Conservation (phyloP, 37 sponge, comb jelly and placozoan genomes). For the Crambe crambe region DNA sequence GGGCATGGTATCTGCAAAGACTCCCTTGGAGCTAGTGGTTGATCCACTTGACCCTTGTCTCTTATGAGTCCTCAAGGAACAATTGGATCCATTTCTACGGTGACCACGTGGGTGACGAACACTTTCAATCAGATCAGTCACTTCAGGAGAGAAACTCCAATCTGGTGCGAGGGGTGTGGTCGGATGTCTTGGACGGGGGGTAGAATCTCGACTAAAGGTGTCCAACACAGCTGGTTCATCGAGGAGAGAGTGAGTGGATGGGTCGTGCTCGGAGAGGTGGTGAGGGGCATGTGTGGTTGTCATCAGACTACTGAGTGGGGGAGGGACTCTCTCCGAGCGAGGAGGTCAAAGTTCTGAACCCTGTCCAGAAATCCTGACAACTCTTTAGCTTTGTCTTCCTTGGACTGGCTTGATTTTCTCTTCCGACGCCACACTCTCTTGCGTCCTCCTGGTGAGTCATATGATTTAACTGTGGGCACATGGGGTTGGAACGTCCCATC, state of each 20-base stretch:
- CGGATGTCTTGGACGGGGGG: not conserved
- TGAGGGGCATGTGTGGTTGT: not conserved
- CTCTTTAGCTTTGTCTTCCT: not conserved
- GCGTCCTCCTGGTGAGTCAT: constrained; percentile 3
- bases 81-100: not conserved
- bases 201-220: constrained; percentile 3
- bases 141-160: constrained; percentile 41
- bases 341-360: not conserved
- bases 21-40: too few species aligned
- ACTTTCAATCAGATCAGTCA: constrained; percentile 37
- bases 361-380: not conserved
- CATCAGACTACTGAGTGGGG: not conserved
- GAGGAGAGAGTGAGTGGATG: too few species aligned
- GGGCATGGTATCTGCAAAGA: not conserved
- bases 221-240: too few species aligned
- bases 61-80: not conserved
- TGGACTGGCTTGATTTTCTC: not conserved
- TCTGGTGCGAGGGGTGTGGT: constrained; percentile 31
- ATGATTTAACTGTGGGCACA: not conserved
- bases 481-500: not conserved
- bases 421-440: constrained; percentile 10
- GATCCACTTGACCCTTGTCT: not conserved
- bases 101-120: constrained; percentile 2
- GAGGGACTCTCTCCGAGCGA: not conserved
- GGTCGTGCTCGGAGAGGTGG: too few species aligned